Evolutionary conservation across 2,113 vertebrate genomes (phyloP).

Genomic region (Osmerus eperlanus): DNA sequence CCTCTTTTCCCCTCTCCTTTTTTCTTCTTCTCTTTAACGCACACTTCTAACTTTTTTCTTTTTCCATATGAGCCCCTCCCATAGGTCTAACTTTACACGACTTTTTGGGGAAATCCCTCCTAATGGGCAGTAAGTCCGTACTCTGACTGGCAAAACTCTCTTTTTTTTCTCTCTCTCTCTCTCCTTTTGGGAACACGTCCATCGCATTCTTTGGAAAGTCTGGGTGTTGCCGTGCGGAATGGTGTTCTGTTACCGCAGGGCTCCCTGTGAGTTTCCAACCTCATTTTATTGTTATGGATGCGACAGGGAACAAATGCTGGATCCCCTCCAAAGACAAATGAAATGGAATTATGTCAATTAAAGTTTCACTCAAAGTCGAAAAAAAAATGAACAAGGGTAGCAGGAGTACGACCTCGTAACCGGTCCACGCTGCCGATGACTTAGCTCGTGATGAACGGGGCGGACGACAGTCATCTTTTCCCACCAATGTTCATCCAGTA

Average conservation of each 20-base stretch:
- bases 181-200: constrained; percentile 56
- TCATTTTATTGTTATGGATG: constrained; percentile 48
- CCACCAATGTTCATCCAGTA: no score
- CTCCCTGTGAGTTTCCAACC: constrained; percentile 47
- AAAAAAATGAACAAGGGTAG: background rate
- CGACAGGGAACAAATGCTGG: constrained; percentile 43
- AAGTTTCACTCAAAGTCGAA: background rate
- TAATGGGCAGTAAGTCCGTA: constrained; percentile 55
- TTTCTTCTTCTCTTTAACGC: constrained; percentile 38
- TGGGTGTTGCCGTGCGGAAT: constrained; percentile 62
- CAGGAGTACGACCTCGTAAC: no score
- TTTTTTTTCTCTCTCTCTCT: constrained; percentile 18
- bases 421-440: no score
- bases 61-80: constrained; percentile 60
- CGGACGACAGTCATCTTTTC: no score
- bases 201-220: constrained; percentile 67
- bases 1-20: background rate
- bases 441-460: no score
- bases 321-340: constrained; percentile 52
- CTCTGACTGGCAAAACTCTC: constrained; percentile 53
- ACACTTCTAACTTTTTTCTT: constrained; percentile 41
- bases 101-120: constrained; percentile 68
- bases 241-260: constrained; percentile 54
- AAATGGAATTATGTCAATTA: background rate
- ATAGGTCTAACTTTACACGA: constrained; percentile 48